These are phyloP conservation scores for Tenualosa ilisha DNA, from an alignment of 2,797 vertebrate genomes.

Conservation along the genomic window DNA sequence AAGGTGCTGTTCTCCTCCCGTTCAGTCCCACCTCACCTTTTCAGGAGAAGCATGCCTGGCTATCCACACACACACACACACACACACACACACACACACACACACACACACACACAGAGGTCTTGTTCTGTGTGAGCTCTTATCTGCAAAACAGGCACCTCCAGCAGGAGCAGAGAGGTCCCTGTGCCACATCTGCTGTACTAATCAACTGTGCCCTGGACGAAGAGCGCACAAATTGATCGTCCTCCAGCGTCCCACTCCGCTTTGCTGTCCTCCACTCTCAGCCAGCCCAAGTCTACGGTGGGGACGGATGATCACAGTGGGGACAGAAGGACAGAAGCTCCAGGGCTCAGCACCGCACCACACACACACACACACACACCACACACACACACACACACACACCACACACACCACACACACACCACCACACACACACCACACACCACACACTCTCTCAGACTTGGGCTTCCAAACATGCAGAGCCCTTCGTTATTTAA, in stretches of 20 bases:
- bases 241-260: neutral
- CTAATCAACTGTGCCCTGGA: neutral
- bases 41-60: neutral
- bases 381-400: neutral
- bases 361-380: neutral
- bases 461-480: neutral
- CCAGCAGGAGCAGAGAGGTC: neutral
- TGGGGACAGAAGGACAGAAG: neutral
- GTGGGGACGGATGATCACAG: neutral
- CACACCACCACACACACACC: neutral
- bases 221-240: neutral
- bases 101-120: too few species aligned
- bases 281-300: neutral
- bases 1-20: neutral
- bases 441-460: too few species aligned
- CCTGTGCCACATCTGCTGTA: neutral
- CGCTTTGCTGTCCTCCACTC: neutral
- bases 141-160: neutral
- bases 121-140: neutral
- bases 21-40: neutral
- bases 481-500: neutral
- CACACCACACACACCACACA: neutral
- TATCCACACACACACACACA: neutral
- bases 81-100: too few species aligned
- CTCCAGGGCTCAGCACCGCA: neutral